Evolutionary conservation across 1,140 invertebrate genomes (phyloP), one percentile per base, ranked within the genome.

Genomic region (Drosophila truncata): DNA sequence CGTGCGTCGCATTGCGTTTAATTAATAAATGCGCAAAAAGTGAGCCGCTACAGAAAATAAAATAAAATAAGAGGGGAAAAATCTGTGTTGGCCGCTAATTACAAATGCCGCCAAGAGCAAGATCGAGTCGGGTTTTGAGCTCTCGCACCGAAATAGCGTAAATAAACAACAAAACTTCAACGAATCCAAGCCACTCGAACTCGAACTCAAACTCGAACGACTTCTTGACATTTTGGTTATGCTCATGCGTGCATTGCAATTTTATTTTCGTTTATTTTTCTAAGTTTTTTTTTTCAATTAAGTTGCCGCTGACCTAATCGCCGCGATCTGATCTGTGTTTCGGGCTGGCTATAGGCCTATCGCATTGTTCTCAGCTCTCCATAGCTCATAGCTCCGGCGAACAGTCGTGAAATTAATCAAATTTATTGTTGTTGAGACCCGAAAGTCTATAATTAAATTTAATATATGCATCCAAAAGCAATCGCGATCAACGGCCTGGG

Each of bases 11-110:
- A 44, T 52, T 76, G 81, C 64, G 70, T 83, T 84, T 84, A 84
- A 84, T 84, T 84, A 84, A 80, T 83, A 83, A 83, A 83, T 83
- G 80, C 71, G 58, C 64, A 76, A 83, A 65, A 72, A 64, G 18
- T 42, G 59, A 14, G 16, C 46, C 23, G 23, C 44, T 13, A 16
- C 47, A 29, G 16, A 37, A 55, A 31, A 54, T 23, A 23, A 35
- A 27, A 50, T 10, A 23, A 60, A 64, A 64, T 41, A 29, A 57
- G 52, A 57, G 52, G 29, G 46, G 46, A 47, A 64, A 69, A 37
- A 58, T 42, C 25, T 35, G 66, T 60, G 52, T 41, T 67, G 79
- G 79, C 73, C 66, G 81, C 81, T 83, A 83, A 83, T 83, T 83
- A 83, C 81, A 80, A 83, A 58, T 59, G 54, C 74, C 62, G 72